Evolutionary conservation across 2,888 invertebrate species (phyloP).

Genomic region (Lucinisca nassula): DNA sequence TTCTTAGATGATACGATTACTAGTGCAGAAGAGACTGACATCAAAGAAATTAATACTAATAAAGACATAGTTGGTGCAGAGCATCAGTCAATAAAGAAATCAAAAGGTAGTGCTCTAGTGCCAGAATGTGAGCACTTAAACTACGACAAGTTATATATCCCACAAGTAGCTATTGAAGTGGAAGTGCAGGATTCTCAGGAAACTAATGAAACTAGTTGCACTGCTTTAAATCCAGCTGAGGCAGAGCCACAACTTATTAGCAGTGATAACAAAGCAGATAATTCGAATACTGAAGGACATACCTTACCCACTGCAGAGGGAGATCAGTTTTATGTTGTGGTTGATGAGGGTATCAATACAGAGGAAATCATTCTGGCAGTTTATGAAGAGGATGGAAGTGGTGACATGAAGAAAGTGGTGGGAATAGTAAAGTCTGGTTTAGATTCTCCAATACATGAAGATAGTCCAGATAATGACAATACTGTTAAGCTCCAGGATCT

Average conservation of each 20-base stretch:
- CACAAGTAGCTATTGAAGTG: not conserved
- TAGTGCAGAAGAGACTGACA: not conserved
- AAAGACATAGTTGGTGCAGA: too few relatives aligned
- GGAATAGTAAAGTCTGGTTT: not conserved
- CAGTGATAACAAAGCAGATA: too few relatives aligned
- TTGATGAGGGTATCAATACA: not conserved
- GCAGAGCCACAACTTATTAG: not conserved
- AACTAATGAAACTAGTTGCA: not conserved
- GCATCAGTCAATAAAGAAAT: too few relatives aligned
- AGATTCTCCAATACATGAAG: not conserved
- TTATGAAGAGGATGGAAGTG: not conserved
- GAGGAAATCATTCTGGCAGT: not conserved
- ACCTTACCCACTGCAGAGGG: too few relatives aligned
- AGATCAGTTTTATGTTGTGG: not conserved
- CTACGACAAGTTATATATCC: too few relatives aligned
- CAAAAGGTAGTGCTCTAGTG: too few relatives aligned
- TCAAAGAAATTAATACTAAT: too few relatives aligned
- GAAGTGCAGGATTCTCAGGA: not conserved
- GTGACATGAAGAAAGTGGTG: not conserved
- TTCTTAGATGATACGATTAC: not conserved
- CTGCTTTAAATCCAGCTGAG: not conserved
- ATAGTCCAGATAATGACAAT: not conserved
- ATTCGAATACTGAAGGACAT: too few relatives aligned
- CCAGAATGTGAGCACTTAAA: too few relatives aligned
- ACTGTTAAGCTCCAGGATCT: too few relatives aligned